Conservation (phyloP, 2,888 invertebrate genomes). For the Anthrax anthrax region DNA sequence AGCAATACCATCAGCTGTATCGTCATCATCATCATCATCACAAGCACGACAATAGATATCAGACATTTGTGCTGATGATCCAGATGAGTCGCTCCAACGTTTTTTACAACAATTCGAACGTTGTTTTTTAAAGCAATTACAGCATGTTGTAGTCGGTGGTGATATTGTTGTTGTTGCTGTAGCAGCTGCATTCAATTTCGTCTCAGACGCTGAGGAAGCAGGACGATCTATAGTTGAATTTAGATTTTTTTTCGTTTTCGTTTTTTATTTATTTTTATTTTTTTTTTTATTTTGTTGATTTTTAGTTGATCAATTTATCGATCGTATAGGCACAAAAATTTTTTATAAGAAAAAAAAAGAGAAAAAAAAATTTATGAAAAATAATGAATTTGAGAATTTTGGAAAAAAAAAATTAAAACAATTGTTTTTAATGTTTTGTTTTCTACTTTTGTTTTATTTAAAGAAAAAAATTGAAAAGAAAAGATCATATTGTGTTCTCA, state of each 20-base stretch:
- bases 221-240: conserved; percentile 34
- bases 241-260: conserved; percentile 13
- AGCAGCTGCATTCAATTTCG: conserved; percentile 22
- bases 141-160: conserved; percentile 26
- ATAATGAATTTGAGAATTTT: not conserved
- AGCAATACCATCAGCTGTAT: conserved; percentile 13
- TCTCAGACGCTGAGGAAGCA: conserved; percentile 31
- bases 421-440: too few relatives aligned
- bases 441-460: too few relatives aligned
- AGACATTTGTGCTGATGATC: conserved; percentile 37
- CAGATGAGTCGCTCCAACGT: conserved; percentile 20
- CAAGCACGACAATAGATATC: conserved; percentile 43
- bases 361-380: not conserved
- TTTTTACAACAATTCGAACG: conserved; percentile 24
- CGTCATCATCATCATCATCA: conserved; percentile 15
- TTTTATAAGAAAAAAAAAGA: too few relatives aligned
- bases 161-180: conserved; percentile 17
- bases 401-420: not conserved
- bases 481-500: too few relatives aligned
- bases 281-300: not conserved
- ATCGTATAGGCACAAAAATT: not conserved
- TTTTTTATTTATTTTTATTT: not conserved
- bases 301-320: not conserved
- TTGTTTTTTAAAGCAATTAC: conserved; percentile 28
- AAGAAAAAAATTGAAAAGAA: too few relatives aligned